Percentiles rank a stretch among this genome's conserved stretches.
These are phyloP conservation scores for Heterotilapia buettikoferi DNA, from an alignment of 2,113 vertebrate species.

Conservation along the genomic window DNA sequence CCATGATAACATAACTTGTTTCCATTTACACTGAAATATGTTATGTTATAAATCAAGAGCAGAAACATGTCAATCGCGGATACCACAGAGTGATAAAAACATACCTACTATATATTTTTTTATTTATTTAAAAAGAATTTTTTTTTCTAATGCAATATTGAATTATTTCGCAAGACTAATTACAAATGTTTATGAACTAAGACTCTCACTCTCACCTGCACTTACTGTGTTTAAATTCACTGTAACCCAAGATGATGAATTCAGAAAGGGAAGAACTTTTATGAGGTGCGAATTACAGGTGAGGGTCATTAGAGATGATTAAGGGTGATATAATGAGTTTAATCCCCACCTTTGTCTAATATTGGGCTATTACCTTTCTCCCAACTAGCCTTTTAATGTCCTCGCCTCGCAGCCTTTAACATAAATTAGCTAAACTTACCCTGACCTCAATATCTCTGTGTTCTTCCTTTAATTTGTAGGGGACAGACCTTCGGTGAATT, in stretches of 20 bases:
- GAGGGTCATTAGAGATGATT: constrained; percentile 41
- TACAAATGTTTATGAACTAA: background rate
- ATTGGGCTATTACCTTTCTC: constrained; percentile 35
- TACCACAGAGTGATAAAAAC: background rate
- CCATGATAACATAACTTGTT: background rate
- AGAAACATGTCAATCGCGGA: background rate
- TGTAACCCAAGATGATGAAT: constrained; percentile 12
- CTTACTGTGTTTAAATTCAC: constrained; percentile 10
- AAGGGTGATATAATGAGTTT: constrained; percentile 39
- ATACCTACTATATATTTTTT: background rate
- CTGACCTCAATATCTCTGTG: constrained; percentile 35
- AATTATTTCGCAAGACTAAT: background rate
- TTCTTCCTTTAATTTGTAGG: constrained; percentile 21
- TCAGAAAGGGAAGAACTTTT: constrained; percentile 29
- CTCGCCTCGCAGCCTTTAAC: constrained; percentile 32
- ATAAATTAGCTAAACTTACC: constrained; percentile 40
- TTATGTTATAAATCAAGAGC: background rate
- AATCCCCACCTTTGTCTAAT: constrained; percentile 45
- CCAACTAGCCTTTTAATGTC: constrained; percentile 44
- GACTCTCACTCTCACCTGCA: background rate
- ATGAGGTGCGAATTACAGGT: constrained; percentile 42
- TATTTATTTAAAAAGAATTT: fast-evolving
- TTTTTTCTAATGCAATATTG: background rate
- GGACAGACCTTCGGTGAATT: background rate
- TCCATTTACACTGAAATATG: background rate